phyloP scores from a whole-genome alignment of 1,140 invertebrate genomes.

The Hylaeus anthracinus region DNA sequence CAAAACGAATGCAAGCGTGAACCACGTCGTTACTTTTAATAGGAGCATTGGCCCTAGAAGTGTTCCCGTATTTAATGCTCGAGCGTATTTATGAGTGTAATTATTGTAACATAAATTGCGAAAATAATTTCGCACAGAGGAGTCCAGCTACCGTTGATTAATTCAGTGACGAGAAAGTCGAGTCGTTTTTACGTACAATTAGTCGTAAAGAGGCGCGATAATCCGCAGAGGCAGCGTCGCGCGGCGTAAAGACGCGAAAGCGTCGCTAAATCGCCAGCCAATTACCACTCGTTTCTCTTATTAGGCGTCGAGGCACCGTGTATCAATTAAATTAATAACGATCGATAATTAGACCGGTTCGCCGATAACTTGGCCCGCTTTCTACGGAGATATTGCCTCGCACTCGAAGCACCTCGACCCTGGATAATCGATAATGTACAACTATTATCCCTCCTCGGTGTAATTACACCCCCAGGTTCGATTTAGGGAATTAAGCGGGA shows the following conservation, averaged over 20 bases:
- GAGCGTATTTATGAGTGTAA: too few relatives aligned
- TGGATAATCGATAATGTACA: constrained; percentile 37
- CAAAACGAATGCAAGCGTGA: too few relatives aligned
- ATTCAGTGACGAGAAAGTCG: too few relatives aligned
- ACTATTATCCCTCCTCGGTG: constrained; percentile 26
- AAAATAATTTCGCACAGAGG: too few relatives aligned
- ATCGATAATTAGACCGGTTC: constrained; percentile 37
- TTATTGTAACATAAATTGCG: too few relatives aligned
- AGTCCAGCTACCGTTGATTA: too few relatives aligned
- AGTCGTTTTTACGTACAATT: too few relatives aligned
- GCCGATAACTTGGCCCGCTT: constrained; percentile 34
- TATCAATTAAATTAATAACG: constrained; percentile 44
- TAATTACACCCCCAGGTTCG: constrained; percentile 37
- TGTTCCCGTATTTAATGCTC: too few relatives aligned
- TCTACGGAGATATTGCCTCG: constrained; percentile 21
- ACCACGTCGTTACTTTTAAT: too few relatives aligned
- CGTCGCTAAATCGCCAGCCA: neutral
- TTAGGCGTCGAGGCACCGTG: neutral
- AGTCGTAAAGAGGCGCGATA: too few relatives aligned
- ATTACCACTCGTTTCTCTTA: constrained; percentile 6
- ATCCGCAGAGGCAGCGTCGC: too few relatives aligned
- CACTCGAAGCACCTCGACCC: neutral
- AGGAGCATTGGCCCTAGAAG: too few relatives aligned
- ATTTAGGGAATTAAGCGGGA: constrained; percentile 29
- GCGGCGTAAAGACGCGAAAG: neutral